These are phyloP conservation scores for Psilanteris sp. DNA, from an alignment of 1,140 invertebrate species.

Conservation along the genomic window DNA sequence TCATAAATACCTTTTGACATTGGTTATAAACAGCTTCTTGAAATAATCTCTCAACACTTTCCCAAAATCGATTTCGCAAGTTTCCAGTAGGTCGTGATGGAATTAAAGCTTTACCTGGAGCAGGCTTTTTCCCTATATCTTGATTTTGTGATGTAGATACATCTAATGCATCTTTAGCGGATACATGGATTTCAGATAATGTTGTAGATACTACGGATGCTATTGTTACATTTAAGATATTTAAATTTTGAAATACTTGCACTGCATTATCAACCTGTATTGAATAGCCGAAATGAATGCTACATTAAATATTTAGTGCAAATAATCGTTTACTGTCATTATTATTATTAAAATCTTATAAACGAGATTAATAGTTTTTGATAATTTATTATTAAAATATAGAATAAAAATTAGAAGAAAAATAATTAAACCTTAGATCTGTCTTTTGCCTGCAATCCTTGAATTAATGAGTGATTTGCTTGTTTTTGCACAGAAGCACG, in stretches of 20 bases:
- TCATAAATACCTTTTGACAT: conserved; percentile 83
- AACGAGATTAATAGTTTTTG: too few relatives aligned
- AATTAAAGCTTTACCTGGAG: conserved; percentile 86
- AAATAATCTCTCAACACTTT: conserved; percentile 88
- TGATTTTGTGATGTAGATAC: conserved; percentile 73
- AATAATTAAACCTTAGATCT: conserved; percentile 86
- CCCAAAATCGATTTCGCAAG: conserved; percentile 88
- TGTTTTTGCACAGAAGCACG: conserved; percentile 84
- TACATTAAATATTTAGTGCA: too few relatives aligned
- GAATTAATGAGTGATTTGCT: conserved; percentile 83
- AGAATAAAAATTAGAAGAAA: too few relatives aligned
- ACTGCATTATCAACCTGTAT: conserved; percentile 82
- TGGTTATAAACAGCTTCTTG: conserved; percentile 85
- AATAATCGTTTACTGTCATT: too few relatives aligned
- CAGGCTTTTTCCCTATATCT: conserved; percentile 76
- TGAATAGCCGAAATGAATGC: too few relatives aligned
- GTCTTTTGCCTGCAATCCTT: conserved; percentile 85
- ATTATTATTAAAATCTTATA: too few relatives aligned
- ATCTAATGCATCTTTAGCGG: conserved; percentile 82
- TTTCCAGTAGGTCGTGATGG: conserved; percentile 85
- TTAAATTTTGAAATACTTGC: conserved; percentile 87
- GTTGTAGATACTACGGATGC: conserved; percentile 81
- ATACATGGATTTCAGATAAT: conserved; percentile 81
- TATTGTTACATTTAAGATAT: conserved; percentile 81
- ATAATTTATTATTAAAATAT: too few relatives aligned